These are phyloP conservation scores for Atta colombica DNA, from an alignment of 1,140 invertebrate genomes.

Conservation along the genomic window DNA sequence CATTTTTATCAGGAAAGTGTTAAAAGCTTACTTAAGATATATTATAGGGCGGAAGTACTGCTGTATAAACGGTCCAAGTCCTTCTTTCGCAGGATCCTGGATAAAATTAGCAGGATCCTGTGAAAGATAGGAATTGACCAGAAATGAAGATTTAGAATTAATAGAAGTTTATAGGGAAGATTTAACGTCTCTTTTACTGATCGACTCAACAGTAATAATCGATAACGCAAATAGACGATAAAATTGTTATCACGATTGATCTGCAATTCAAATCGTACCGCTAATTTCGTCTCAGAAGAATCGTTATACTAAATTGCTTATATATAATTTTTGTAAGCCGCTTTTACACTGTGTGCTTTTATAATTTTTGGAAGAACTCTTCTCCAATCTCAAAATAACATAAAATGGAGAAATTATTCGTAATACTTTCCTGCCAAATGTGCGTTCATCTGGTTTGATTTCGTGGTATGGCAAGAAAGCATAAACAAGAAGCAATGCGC, in stretches of 20 bases:
- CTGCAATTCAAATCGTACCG: constrained; percentile 26
- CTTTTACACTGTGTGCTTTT: neutral
- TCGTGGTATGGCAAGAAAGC: constrained; percentile 17
- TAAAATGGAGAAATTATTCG: neutral
- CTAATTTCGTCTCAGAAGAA: constrained; percentile 18
- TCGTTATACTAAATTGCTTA: constrained; percentile 49
- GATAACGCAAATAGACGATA: constrained; percentile 38
- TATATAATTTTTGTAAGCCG: neutral
- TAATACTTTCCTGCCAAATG: constrained; percentile 10
- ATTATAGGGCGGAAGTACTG: constrained; percentile 47
- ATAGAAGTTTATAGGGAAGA: constrained; percentile 1
- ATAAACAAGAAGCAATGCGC: constrained; percentile 33
- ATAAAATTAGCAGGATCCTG: constrained; percentile 17
- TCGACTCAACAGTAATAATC: constrained; percentile 57
- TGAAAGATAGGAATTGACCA: constrained; percentile 42
- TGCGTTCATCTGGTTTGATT: constrained; percentile 3
- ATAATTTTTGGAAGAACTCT: neutral
- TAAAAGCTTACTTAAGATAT: constrained; percentile 36
- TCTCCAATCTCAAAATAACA: neutral
- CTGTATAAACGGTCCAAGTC: constrained; percentile 24
- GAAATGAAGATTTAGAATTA: constrained; percentile 12
- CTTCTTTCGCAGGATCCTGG: constrained; percentile 59
- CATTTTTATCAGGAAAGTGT: constrained; percentile 31
- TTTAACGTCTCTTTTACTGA: constrained; percentile 25
- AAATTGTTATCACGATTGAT: constrained; percentile 28